Evolutionary conservation across 1,140 invertebrate genomes (phyloP), one percentile per base, ranked within the genome.

Genomic region (Brachionus angularis): DNA sequence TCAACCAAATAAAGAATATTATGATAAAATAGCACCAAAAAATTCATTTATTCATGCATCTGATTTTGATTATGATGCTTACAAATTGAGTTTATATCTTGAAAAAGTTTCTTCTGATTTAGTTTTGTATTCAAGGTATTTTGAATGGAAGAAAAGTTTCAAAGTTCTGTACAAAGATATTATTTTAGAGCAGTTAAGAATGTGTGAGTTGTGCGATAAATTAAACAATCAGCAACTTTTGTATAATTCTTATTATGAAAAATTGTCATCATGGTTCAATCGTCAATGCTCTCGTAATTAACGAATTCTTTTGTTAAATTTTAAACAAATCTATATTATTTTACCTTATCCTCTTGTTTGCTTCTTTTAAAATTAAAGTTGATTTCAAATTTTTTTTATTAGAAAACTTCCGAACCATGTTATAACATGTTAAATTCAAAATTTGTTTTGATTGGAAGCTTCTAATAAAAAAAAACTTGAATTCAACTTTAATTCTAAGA

Each of bases 31-130:
- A 7, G 76, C 76, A 1, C 77, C 78, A 10, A 79, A 89, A 74
- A 87, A 91, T 74, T 93, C 91, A 0, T 90, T 85, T 78, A 91
- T 97, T 29, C 93, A 97, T 81, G 89, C 96, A 1, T 91, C 95
- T 76, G 92, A 97, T 79, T 97, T 96, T 78, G 86, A 50, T n/a
- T 36, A 39, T 31, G 47, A 69, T 34, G 12, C 42, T 3, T 10
- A 36, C 10, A 39, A 23, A 16, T 25, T 69, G 1, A 46, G 44
- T 10, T 4, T 21, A 16, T 69, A 69, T 69, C 16, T 69, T n/a
- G 27, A 29, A n/a, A 10, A 33, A n/a, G 16, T 69, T 4, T 18
- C 44, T 5, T 14, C 16, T 18, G 31, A 49, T 36, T 18, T 12
- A 5, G 12, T 12, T 14, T 31, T 69, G 33, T 69, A 33, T 39